Base-by-base conservation (phyloP, 2,888 invertebrate species). In the Microchrysa polita region DNA sequence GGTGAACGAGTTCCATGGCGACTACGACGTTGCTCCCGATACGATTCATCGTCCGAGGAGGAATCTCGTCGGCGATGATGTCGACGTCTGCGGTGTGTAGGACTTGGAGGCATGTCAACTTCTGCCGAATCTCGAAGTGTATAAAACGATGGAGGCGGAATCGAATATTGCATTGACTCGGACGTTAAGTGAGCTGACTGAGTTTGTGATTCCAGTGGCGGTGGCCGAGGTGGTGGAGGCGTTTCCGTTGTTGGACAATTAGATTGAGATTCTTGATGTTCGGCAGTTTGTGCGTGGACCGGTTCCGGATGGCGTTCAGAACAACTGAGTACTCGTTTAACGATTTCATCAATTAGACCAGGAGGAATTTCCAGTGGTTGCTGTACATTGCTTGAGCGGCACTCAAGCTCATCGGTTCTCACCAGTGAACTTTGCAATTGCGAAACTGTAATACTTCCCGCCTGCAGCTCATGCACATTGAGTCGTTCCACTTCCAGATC, bases 401-500 rank as follows among this genome's bases (percentile, higher is more conserved):
- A 91, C 78, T 89, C 89, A 75, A 93, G 85, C 80, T 94, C 93
- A 67, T 90, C 88, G 0, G 93, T 90, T 76, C 89, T 90, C 77
- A 94, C 87, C 44, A 90, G 89, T 78, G 89, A 88, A 5, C 93
- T 92, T 80, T 94, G 93, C 75, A 94, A 89, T 82, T 94, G 93
- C 0, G 93, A 93, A 0, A 94, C 93, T 67, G 91, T 87, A 76
- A 94, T 92, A 82, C 92, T 93, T 73, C 90, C 90, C 0, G 94
- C 93, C 81, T 93, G 90, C 55, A 94, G 84, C 79, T 93, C 93
- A 74, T 91, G 90, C 0, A 94, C 94, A 77, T 90, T 92, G 20
- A 95, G 82, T 67, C 91, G 88, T 73, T 93, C 93, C 0, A 95
- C 94, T 80, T 93, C 92, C 75, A 94, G 86, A 81, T 94, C 93